phyloP scores from a whole-genome alignment of 2,888 invertebrate species.

The Rhimphoctona megacephalus region DNA sequence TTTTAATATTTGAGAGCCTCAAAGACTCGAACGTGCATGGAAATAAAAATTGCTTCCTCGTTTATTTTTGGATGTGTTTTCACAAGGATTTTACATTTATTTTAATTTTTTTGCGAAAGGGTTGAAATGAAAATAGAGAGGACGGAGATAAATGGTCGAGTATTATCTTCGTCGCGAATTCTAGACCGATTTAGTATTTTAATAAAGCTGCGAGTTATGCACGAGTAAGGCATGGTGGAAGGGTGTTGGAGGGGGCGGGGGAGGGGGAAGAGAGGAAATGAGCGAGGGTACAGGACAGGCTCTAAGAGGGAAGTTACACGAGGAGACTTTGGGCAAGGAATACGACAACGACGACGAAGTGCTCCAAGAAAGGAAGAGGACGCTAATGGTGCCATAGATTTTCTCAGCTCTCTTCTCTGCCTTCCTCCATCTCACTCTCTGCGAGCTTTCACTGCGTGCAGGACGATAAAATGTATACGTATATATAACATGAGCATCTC shows the following conservation, averaged over 20 bases:
- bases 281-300: conserved; percentile 26
- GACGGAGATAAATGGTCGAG: conserved; percentile 44
- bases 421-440: conserved; percentile 61
- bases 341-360: conserved; percentile 48
- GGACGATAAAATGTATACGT: neutral
- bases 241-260: conserved; percentile 14
- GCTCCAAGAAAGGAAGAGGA: conserved; percentile 61
- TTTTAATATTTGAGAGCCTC: no score
- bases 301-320: conserved; percentile 45
- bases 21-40: neutral
- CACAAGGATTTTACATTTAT: neutral
- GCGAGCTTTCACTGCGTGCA: neutral
- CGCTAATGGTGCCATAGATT: conserved; percentile 77
- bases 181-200: conserved; percentile 74
- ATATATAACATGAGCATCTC: conserved; percentile 5
- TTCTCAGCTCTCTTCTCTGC: conserved; percentile 69
- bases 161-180: conserved; percentile 54
- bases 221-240: conserved; percentile 59
- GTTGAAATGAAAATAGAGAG: conserved; percentile 24
- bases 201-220: conserved; percentile 72
- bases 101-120: neutral
- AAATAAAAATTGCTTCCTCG: neutral
- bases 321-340: conserved; percentile 46
- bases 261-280: conserved; percentile 33
- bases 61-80: neutral